phyloP scores from a whole-genome alignment of 2,113 vertebrate genomes.

The Elachura formosa region DNA sequence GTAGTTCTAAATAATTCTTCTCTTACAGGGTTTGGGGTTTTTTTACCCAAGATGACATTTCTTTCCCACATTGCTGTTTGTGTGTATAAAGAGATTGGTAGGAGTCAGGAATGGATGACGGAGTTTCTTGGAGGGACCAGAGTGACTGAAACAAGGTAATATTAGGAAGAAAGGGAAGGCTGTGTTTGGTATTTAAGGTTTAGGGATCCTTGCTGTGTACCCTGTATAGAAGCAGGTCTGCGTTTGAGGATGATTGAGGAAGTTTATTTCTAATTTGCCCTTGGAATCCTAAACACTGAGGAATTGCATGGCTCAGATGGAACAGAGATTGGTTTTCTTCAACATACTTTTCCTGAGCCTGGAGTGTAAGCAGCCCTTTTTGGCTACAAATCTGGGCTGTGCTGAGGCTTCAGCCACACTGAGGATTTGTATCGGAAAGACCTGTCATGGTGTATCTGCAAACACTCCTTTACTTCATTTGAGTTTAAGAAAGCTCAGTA shows the following conservation, averaged over 20 bases:
- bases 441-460: background rate
- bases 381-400: background rate
- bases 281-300: background rate
- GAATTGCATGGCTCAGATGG: background rate
- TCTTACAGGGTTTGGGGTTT: accelerated
- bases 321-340: background rate
- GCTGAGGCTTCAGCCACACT: background rate
- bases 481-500: background rate
- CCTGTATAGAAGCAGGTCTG: background rate
- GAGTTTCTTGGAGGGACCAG: background rate
- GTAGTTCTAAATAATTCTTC: background rate
- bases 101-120: background rate
- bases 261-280: background rate
- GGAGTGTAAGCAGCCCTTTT: background rate
- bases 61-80: background rate
- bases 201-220: background rate
- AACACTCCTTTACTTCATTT: background rate
- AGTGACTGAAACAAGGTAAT: background rate
- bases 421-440: background rate
- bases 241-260: background rate
- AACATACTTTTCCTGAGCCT: background rate
- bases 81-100: background rate
- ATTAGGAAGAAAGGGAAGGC: background rate
- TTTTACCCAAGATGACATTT: background rate
- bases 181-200: background rate